phyloP scores from a whole-genome alignment of 2,113 vertebrate genomes.

The Willisornis vidua region DNA sequence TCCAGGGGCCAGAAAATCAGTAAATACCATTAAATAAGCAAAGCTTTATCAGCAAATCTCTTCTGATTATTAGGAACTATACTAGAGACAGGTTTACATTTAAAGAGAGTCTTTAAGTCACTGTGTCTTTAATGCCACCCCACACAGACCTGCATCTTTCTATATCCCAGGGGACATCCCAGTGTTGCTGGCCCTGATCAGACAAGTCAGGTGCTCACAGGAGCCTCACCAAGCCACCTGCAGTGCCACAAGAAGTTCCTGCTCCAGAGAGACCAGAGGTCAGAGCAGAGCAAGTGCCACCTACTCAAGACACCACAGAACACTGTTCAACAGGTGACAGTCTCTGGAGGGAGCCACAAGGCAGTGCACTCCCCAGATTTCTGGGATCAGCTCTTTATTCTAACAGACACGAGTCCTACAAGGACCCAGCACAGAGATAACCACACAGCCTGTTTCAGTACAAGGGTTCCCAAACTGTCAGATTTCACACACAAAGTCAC shows the following conservation, averaged over 20 bases:
- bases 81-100: not conserved
- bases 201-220: accelerated
- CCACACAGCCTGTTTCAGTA: not conserved
- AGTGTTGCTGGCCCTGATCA: not conserved
- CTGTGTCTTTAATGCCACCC: not conserved
- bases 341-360: not conserved
- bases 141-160: not conserved
- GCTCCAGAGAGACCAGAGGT: not conserved
- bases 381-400: not conserved
- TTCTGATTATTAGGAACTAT: not conserved
- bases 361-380: not conserved
- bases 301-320: not conserved
- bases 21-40: not conserved
- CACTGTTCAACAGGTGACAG: not conserved
- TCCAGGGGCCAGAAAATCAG: not conserved
- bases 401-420: not conserved
- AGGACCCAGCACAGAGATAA: not conserved
- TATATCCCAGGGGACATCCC: accelerated
- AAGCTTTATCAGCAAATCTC: not conserved
- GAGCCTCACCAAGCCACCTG: not conserved
- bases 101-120: not conserved
- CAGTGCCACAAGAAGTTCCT: not conserved
- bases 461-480: not conserved
- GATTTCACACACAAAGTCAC: not conserved
- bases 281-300: not conserved